Conservation (phyloP, 2,797 vertebrate species). For the Erethizon dorsatum region DNA sequence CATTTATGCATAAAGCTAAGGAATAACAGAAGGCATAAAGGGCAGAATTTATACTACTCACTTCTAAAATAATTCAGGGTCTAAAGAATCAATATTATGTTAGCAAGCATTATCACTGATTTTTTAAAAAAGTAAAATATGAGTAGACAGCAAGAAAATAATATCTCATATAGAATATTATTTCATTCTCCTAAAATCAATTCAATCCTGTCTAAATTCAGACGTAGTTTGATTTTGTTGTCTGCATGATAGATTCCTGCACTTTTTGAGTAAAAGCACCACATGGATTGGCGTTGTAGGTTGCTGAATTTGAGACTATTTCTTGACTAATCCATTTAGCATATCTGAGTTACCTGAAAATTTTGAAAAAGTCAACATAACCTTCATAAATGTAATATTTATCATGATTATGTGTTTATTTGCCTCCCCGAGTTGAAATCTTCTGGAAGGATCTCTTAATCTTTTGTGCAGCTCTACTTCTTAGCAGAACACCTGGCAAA, state of each 20-base stretch:
- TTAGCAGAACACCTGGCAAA: not conserved
- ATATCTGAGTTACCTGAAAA: not conserved
- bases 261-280: not conserved
- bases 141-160: not conserved
- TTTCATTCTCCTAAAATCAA: slow-evolving; percentile 53
- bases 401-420: not conserved
- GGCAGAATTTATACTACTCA: not conserved
- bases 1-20: not conserved
- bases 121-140: not conserved
- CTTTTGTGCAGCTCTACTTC: not conserved
- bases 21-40: not conserved
- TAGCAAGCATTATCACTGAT: not conserved
- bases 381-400: slow-evolving; percentile 19
- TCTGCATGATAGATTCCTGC: not conserved
- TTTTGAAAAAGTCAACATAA: not conserved
- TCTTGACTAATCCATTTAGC: not conserved
- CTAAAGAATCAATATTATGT: not conserved
- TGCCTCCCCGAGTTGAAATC: not conserved
- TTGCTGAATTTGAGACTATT: slow-evolving; percentile 52
- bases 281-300: not conserved
- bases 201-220: slow-evolving; percentile 28
- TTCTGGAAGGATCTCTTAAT: not conserved
- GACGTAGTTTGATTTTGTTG: not conserved
- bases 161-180: not conserved
- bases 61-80: not conserved